Conservation (phyloP, 1,140 invertebrate species). For the Caenorhabditis elegans region DNA sequence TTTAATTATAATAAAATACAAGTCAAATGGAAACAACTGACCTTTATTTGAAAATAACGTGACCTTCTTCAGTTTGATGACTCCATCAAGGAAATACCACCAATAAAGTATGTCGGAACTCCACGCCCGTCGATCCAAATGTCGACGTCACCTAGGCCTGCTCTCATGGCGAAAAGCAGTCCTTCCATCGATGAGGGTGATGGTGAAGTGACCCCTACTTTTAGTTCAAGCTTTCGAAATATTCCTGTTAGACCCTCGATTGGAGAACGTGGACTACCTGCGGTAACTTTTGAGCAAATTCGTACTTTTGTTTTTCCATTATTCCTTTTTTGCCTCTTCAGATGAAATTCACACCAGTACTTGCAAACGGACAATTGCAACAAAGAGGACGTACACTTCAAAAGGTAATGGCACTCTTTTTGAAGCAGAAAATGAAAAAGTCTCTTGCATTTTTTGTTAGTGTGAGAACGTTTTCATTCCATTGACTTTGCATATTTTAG, state of each 20-base stretch:
- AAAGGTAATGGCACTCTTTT: slow-evolving; percentile 24
- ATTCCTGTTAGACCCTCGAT: neutral
- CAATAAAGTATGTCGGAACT: neutral
- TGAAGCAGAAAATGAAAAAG: neutral
- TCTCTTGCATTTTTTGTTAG: slow-evolving; percentile 13
- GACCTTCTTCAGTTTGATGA: slow-evolving; percentile 7
- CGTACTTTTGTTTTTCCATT: neutral
- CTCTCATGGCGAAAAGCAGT: neutral
- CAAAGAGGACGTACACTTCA: slow-evolving; percentile 19
- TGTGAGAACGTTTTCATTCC: slow-evolving; percentile 16
- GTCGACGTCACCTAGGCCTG: neutral
- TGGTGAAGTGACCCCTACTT: neutral
- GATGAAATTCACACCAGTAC: slow-evolving; percentile 20
- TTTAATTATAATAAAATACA: too few species aligned
- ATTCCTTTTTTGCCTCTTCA: neutral
- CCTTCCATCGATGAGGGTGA: neutral
- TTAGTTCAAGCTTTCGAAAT: neutral
- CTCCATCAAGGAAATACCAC: neutral
- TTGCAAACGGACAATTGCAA: slow-evolving; percentile 7
- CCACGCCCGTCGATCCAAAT: slow-evolving; percentile 4
- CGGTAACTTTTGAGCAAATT: neutral
- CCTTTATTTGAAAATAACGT: too few species aligned
- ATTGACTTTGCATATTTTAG: slow-evolving; percentile 19
- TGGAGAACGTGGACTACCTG: neutral
- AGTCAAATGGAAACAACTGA: too few species aligned